Base-by-base conservation (phyloP, 2,888 invertebrate species). In the Troides oblongomaculatus region DNA sequence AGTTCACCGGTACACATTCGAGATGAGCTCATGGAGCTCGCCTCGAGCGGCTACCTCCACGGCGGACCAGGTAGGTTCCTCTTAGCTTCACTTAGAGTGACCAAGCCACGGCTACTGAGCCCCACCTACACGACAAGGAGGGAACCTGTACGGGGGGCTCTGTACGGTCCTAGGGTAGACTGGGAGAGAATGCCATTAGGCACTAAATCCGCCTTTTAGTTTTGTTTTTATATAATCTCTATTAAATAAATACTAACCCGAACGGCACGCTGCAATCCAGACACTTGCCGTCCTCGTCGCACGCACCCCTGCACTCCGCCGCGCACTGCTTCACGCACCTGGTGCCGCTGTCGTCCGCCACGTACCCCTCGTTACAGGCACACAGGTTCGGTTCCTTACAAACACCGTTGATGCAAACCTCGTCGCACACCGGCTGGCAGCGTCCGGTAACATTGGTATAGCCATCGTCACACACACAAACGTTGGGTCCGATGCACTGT, bases 381-480 rank as follows among this genome's bases (percentile, higher is more conserved):
- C 94, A 94, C 1, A 77, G 79, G 43, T 91, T 84, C 0, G 93
- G 93, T 10, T 75, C 78, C 3, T 76, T 66, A 71, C 91, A 90
- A 2, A 72, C 62, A 2, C 87, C 87, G 66, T 88, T 82, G 8
- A 69, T 62, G 74, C 89, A 88, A 0, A 69, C 53, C 4, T 75
- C 77, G 39, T 72, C 68, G 73, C 87, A 87, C 2, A 70, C 60
- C 10, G 86, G 84, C 8, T 69, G 63, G 71, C 87, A 84, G 46
- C 60, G 72, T n/a, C 72, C 76, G 8, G 74, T 71, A 12, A 50
- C 46, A 70, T 87, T 86, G 12, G 84, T 79, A 75, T 89, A 95
- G 0, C 95, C 95, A 3, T 83, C 76, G 25, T 88, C 83, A 76
- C 95, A 95, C 39, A 81, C 87, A 79, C 95, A 95, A 2, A 89